Conservation (phyloP, 2,888 invertebrate genomes). For the Oxystoma pomonae region DNA sequence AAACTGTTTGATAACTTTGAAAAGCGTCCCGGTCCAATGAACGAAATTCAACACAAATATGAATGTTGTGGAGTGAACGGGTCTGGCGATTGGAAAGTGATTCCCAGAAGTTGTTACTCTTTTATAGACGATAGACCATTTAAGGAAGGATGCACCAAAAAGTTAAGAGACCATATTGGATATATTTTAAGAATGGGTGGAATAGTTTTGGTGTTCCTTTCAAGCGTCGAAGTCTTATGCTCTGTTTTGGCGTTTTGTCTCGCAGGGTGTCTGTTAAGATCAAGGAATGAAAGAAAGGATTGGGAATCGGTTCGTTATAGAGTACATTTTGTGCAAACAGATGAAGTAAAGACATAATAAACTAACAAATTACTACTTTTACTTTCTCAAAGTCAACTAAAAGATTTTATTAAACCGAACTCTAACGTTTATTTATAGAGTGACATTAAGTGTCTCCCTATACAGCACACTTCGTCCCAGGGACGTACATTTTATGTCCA, state of each 20-base stretch:
- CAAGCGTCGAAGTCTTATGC: neutral
- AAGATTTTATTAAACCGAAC: no score
- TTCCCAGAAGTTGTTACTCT: neutral
- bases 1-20: neutral
- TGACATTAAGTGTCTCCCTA: no score
- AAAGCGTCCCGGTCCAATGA: neutral
- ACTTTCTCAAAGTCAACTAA: no score
- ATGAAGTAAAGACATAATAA: neutral
- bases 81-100: neutral
- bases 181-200: neutral
- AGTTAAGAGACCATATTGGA: neutral
- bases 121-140: neutral
- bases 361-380: no score
- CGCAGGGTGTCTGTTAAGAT: neutral
- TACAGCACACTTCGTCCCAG: no score
- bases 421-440: no score
- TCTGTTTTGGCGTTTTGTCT: neutral
- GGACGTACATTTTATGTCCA: no score
- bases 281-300: neutral
- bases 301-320: neutral
- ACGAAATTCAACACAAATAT: neutral
- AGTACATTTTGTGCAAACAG: neutral
- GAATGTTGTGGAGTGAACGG: neutral
- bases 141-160: neutral
- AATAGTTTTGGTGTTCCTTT: neutral